These are phyloP conservation scores for Nymphalis polychloros DNA, from an alignment of 2,888 invertebrate species.

Conservation along the genomic window DNA sequence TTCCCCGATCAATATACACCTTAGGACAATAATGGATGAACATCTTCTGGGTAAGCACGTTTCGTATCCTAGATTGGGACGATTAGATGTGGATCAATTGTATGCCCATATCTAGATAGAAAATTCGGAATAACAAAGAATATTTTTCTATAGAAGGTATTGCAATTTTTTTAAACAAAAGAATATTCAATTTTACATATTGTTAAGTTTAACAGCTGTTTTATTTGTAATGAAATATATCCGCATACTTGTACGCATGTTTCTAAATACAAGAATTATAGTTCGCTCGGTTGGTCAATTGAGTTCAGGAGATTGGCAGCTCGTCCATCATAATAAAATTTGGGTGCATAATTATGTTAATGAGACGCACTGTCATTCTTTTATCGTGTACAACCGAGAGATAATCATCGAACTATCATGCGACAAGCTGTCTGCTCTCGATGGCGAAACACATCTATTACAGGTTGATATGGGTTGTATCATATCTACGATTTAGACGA, in stretches of 20 bases:
- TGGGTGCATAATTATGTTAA: constrained; percentile 40
- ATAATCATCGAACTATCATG: constrained; percentile 35
- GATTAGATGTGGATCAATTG: too few species aligned
- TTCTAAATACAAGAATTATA: constrained; percentile 11
- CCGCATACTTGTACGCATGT: constrained; percentile 2
- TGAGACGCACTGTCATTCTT: constrained; percentile 41
- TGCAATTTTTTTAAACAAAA: too few species aligned
- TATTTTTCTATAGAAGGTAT: too few species aligned
- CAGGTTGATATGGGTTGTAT: constrained; percentile 26
- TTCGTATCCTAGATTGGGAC: too few species aligned
- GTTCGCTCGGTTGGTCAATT: constrained; percentile 26
- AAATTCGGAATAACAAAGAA: too few species aligned
- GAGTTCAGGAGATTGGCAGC: constrained; percentile 33
- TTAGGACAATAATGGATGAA: too few species aligned
- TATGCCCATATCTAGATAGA: too few species aligned
- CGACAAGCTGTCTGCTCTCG: constrained; percentile 37
- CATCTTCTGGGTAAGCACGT: too few species aligned
- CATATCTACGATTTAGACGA: background rate
- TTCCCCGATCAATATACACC: too few species aligned
- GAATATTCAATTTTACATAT: background rate
- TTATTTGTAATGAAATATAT: background rate
- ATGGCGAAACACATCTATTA: constrained; percentile 33
- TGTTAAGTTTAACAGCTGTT: background rate
- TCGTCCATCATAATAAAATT: constrained; percentile 38
- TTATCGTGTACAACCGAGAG: constrained; percentile 42